Evolutionary conservation across 2,888 invertebrate genomes (phyloP), one percentile per base, ranked within the genome.

Genomic region (Campoplex nolae): DNA sequence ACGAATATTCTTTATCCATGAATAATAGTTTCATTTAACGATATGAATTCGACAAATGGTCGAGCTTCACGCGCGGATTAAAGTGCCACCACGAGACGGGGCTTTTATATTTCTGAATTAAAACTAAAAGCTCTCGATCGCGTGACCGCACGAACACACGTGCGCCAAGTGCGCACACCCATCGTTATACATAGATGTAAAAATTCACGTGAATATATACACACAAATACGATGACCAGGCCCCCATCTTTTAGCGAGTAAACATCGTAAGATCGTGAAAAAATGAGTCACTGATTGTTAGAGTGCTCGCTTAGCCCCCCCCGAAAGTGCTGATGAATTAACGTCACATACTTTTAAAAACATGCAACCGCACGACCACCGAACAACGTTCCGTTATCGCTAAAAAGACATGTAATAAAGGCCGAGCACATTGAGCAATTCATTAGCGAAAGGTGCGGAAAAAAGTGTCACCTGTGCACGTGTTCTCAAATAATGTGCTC

Each of bases 81-180:
- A 67, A 65, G 62, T 73, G 65, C 76, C 76, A 68, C 76, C 76
- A 68, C 67, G 73, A 70, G 75, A 68, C 54, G n/a, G 6, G 4
- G 56, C 70, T 87, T 74, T 81, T 82, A 74, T 77, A 75, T 87
- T 84, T 79, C 35, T 45, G 67, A 78, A 87, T 84, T 82, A 87
- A 87, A 84, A 87, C 78, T 82, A 68, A 84, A 84, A 84, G 87
- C 84, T 84, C 84, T 84, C 84, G 75, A 82, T 87, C 82, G 87
- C 87, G 87, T 87, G 84, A 84, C 82, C 48, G 58, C 62, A 11
- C 73, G 32, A 42, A 32, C 32, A 71, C 58, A 73, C 32, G 38
- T 45, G 54, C 42, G 54, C 51, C 28, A 16, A 68, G 13, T 18
- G 42, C 28, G 54, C 79, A 32, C 45, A 56, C n/a, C 38, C 70